A percentile compares a stretch with the other conserved stretches of the same genome.
phyloP scores from a whole-genome alignment of 2,888 invertebrate genomes.

The Thera obeliscata region DNA sequence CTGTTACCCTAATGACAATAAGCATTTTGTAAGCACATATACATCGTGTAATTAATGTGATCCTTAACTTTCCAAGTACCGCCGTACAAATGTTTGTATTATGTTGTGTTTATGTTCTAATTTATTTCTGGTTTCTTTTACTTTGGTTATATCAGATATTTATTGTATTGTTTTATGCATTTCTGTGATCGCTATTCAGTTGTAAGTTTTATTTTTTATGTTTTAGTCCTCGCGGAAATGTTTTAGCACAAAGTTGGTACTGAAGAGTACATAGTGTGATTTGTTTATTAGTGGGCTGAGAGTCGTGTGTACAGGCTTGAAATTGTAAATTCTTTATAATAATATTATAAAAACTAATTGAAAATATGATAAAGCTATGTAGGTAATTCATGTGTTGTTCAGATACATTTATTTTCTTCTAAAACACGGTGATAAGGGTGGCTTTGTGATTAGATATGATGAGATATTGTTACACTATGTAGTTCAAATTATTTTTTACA shows the following conservation, averaged over 20 bases:
- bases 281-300: conserved; percentile 32
- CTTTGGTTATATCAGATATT: conserved; percentile 61
- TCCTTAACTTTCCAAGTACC: conserved; percentile 47
- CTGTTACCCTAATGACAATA: conserved; percentile 71
- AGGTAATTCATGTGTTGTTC: conserved; percentile 1
- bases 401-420: conserved; percentile 1
- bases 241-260: conserved; percentile 65
- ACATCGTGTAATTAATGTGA: conserved; percentile 58
- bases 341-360: conserved; percentile 3
- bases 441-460: conserved; percentile 6
- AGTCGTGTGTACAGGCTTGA: conserved; percentile 22
- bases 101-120: conserved; percentile 51
- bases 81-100: conserved; percentile 58
- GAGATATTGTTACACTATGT: conserved; percentile 11
- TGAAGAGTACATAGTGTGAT: conserved; percentile 20
- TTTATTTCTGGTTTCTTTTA: conserved; percentile 60
- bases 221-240: conserved; percentile 54
- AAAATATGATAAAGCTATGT: conserved; percentile 3
- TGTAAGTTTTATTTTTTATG: conserved; percentile 66
- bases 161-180: conserved; percentile 72
- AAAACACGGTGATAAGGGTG: conserved; percentile 12
- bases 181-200: conserved; percentile 78
- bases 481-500: conserved; percentile 9
- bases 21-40: conserved; percentile 63
- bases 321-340: conserved; percentile 18